Evolutionary conservation across 2,888 invertebrate species (phyloP).

Genomic region (Magallana nippona): DNA sequence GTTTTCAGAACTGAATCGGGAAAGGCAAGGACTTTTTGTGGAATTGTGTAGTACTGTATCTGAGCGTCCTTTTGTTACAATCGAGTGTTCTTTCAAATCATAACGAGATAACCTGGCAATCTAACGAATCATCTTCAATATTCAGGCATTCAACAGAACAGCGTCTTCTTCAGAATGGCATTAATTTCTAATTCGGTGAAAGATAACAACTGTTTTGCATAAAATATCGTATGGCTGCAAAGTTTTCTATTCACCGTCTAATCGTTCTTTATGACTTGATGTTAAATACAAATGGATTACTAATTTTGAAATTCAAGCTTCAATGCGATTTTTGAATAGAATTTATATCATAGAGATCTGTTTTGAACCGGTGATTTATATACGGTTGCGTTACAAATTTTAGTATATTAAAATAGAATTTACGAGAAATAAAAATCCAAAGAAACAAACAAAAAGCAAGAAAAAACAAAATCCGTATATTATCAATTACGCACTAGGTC

Average conservation of each 20-base stretch:
- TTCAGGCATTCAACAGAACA: conserved; percentile 33
- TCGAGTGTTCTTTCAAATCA: conserved; percentile 12
- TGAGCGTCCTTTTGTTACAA: background rate
- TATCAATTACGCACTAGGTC: too few species aligned
- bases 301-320: background rate
- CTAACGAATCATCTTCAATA: conserved; percentile 26
- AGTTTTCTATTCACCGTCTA: background rate
- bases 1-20: conserved; percentile 11
- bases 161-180: background rate
- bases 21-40: conserved; percentile 22
- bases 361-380: background rate
- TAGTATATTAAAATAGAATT: too few species aligned
- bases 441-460: too few species aligned
- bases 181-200: conserved; percentile 11
- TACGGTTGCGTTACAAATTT: too few species aligned
- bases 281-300: conserved; percentile 21
- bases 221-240: conserved; percentile 9
- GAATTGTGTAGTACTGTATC: conserved; percentile 5
- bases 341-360: background rate
- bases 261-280: background rate
- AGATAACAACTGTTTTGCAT: conserved; percentile 30
- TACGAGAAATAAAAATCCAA: too few species aligned
- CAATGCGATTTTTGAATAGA: background rate
- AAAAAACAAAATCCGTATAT: too few species aligned
- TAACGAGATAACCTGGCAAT: conserved; percentile 19